Evolutionary conservation across 2,797 vertebrate genomes (phyloP).

Genomic region (Salarias fasciatus): DNA sequence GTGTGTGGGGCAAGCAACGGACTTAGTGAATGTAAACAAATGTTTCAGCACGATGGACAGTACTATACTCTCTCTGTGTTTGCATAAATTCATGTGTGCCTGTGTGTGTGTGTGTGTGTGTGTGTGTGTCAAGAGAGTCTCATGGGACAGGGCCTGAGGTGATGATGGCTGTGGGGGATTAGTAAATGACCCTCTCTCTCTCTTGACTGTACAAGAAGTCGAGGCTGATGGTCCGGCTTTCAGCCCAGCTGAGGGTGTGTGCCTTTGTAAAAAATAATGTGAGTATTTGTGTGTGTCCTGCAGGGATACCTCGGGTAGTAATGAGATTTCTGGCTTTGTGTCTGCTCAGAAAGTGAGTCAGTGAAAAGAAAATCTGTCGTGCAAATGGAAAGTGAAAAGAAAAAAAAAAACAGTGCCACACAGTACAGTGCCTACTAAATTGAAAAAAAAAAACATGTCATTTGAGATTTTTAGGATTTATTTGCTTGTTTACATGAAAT

Average conservation of each 20-base stretch:
- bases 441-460: too few relatives aligned
- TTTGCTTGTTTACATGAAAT: too few relatives aligned
- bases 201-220: constrained; percentile 37
- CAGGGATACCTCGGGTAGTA: constrained; percentile 33
- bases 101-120: not conserved
- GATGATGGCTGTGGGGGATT: constrained; percentile 40
- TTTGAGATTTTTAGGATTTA: too few relatives aligned
- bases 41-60: too few relatives aligned
- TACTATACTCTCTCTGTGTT: too few relatives aligned
- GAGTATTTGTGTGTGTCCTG: constrained; percentile 8
- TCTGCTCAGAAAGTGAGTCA: constrained; percentile 27
- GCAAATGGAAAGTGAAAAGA: too few relatives aligned
- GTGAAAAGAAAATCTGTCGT: too few relatives aligned
- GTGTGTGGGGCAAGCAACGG: too few relatives aligned
- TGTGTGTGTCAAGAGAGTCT: constrained; percentile 9
- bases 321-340: constrained; percentile 57
- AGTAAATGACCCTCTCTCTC: constrained; percentile 54
- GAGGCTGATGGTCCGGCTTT: constrained; percentile 33
- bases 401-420: too few relatives aligned
- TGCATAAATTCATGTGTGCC: not conserved
- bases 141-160: constrained; percentile 28
- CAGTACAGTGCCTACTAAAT: too few relatives aligned
- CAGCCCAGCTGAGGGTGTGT: constrained; percentile 2
- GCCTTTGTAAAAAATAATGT: constrained; percentile 9
- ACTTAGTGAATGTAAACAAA: too few relatives aligned